phyloP scores from a whole-genome alignment of 2,888 invertebrate species.

The Iphiclides podalirius region DNA sequence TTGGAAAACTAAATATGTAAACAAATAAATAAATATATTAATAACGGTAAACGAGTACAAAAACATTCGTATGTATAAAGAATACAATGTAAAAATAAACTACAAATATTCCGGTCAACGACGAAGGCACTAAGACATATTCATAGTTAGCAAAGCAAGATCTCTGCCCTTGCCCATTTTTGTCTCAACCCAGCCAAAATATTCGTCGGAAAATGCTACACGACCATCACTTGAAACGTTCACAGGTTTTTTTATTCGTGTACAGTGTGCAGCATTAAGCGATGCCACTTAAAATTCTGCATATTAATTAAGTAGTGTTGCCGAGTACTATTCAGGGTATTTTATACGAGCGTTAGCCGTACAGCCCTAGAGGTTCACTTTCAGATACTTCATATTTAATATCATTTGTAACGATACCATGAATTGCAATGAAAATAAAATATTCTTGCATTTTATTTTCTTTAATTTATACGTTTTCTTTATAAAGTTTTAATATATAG shows the following conservation, averaged over 20 bases:
- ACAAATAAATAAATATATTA: too few species aligned
- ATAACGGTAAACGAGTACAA: too few species aligned
- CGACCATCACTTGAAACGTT: background rate
- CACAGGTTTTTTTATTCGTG: conserved; percentile 1
- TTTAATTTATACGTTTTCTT: too few species aligned
- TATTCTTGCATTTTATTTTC: too few species aligned
- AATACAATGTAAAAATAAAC: too few species aligned
- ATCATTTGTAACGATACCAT: background rate
- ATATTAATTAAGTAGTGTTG: conserved; percentile 21
- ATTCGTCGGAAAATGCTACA: background rate
- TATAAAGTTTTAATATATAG: too few species aligned
- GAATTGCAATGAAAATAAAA: background rate
- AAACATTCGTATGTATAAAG: too few species aligned
- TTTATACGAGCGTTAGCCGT: conserved; percentile 17
- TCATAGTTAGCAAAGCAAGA: too few species aligned
- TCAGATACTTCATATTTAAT: conserved; percentile 3
- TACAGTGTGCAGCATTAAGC: conserved; percentile 10
- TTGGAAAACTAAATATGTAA: too few species aligned
- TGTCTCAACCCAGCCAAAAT: background rate
- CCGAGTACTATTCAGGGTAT: conserved; percentile 11
- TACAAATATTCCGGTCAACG: too few species aligned
- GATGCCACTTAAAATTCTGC: conserved; percentile 16
- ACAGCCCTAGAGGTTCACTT: conserved; percentile 8
- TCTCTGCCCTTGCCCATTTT: too few species aligned
- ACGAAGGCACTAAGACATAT: too few species aligned